Conservation (phyloP, 2,797 vertebrate species). For the Anableps anableps region DNA sequence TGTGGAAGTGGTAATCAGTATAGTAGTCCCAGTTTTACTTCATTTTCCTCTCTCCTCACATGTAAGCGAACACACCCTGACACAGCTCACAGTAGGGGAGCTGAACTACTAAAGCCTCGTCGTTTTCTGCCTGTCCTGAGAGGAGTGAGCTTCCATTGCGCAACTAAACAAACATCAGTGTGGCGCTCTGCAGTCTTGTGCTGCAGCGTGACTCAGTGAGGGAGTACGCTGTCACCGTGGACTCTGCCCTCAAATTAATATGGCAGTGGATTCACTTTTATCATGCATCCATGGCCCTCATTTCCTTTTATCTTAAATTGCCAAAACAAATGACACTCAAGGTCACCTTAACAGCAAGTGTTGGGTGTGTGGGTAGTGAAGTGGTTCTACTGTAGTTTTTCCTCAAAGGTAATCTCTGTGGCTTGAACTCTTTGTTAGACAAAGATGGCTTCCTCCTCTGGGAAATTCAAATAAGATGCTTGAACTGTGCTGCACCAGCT, state of each 20-base stretch:
- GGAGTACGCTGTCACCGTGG: conserved; percentile 32
- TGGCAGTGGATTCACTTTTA: conserved; percentile 32
- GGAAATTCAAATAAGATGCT: conserved; percentile 46
- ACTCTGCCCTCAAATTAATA: conserved; percentile 64
- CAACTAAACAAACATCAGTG: conserved; percentile 73
- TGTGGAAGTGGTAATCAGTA: conserved; percentile 56
- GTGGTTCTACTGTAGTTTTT: background rate
- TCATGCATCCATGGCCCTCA: conserved; percentile 31
- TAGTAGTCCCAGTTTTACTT: background rate
- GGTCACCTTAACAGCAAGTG: conserved; percentile 26
- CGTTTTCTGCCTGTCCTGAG: conserved; percentile 3
- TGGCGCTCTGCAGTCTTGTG: conserved; percentile 63
- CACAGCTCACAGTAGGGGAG: background rate
- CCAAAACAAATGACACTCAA: conserved; percentile 14
- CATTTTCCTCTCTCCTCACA: background rate
- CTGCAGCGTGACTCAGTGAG: conserved; percentile 65
- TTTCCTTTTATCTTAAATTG: conserved; percentile 55
- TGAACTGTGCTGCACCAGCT: conserved; percentile 51
- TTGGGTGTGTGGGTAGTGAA: background rate
- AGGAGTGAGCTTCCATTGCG: conserved; percentile 56
- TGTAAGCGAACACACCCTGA: background rate
- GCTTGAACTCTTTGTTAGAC: conserved; percentile 25
- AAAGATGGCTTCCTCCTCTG: conserved; percentile 31
- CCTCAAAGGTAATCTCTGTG: background rate
- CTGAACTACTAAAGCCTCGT: conserved; percentile 30